Evolutionary conservation across 2,888 invertebrate species (phyloP).

Genomic region (Eulithis prunata): DNA sequence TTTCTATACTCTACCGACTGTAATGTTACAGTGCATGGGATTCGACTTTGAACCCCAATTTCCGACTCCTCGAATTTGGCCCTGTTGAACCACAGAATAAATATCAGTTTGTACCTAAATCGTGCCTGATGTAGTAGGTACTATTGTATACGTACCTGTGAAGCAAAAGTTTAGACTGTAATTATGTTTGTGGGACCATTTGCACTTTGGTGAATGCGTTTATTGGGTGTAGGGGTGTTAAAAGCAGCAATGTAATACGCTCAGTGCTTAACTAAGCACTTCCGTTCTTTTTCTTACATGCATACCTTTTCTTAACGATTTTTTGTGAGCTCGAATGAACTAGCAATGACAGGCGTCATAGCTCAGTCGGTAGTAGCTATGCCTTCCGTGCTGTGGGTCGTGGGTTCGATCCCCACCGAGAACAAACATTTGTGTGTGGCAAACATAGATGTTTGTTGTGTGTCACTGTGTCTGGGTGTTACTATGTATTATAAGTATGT

Average conservation of each 20-base stretch:
- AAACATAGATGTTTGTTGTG: too few species aligned
- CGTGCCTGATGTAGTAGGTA: not conserved
- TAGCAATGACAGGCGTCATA: too few species aligned
- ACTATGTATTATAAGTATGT: too few species aligned
- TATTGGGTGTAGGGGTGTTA: not conserved
- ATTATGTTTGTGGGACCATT: constrained; percentile 1
- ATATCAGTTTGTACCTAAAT: not conserved
- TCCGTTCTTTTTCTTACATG: not conserved
- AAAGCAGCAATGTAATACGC: not conserved
- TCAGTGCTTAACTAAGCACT: not conserved
- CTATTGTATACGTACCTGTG: not conserved
- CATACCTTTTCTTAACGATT: not conserved
- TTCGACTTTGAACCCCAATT: not conserved
- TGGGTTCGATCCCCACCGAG: too few species aligned
- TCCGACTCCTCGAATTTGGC: not conserved
- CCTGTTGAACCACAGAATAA: not conserved
- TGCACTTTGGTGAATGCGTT: not conserved
- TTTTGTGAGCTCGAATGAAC: too few species aligned
- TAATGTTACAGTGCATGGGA: too few species aligned
- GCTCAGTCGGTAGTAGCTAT: too few species aligned
- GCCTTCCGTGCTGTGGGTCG: too few species aligned
- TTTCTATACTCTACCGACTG: too few species aligned
- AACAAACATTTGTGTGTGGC: too few species aligned
- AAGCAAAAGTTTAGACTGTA: constrained; percentile 1
- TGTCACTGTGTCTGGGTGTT: too few species aligned